Conservation (phyloP, 1,140 invertebrate species). For the Ephestia elutella region DNA sequence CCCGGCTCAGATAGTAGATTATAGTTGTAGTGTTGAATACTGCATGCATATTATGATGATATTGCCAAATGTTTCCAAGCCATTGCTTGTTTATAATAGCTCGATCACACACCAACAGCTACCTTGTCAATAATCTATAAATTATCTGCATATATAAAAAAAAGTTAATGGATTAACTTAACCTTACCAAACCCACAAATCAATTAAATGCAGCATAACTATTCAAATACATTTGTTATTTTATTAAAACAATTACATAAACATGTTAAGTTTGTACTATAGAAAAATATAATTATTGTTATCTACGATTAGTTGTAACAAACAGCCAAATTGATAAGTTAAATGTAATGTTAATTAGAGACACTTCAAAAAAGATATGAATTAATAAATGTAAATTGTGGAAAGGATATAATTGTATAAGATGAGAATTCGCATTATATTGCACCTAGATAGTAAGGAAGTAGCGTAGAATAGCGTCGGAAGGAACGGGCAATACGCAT, state of each 20-base stretch:
- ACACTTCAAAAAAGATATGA: conserved; percentile 18
- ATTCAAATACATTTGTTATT: not conserved
- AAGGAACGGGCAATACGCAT: conserved; percentile 33
- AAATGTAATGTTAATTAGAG: conserved; percentile 15
- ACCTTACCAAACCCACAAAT: not conserved
- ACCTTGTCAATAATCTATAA: no score
- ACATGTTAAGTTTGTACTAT: conserved; percentile 16
- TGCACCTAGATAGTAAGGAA: conserved; percentile 61
- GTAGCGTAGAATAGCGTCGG: conserved; percentile 48
- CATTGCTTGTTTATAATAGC: no score
- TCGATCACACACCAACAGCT: no score
- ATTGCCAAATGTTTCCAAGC: no score
- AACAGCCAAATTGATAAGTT: conserved; percentile 17
- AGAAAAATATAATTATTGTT: conserved; percentile 19
- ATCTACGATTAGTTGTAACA: conserved; percentile 15
- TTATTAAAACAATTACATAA: no score
- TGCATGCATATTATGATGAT: no score
- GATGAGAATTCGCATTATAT: conserved; percentile 45
- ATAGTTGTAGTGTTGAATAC: no score
- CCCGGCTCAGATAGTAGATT: no score
- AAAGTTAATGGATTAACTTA: no score
- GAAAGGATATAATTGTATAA: conserved; percentile 32
- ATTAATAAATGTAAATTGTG: conserved; percentile 27
- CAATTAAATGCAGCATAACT: not conserved
- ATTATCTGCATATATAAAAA: no score